These are phyloP conservation scores for Trimorus sp. DNA, from an alignment of 2,888 invertebrate species.

Conservation along the genomic window DNA sequence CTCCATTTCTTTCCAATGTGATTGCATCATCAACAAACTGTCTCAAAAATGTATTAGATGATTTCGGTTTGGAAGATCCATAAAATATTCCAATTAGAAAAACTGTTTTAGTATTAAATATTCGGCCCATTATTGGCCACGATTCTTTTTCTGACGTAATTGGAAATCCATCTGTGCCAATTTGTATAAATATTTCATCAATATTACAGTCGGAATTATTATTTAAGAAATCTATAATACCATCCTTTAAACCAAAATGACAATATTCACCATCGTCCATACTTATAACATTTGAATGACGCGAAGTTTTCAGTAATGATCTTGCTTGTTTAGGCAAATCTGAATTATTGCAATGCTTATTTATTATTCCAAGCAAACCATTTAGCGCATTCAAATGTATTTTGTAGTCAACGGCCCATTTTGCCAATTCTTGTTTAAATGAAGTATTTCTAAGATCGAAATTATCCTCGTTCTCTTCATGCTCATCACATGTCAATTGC, in stretches of 20 bases:
- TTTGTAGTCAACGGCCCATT: too few relatives aligned
- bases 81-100: slow-evolving; percentile 3
- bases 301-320: neutral
- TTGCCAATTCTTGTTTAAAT: too few relatives aligned
- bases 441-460: too few relatives aligned
- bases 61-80: neutral
- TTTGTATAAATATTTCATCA: slow-evolving; percentile 11
- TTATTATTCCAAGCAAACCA: too few relatives aligned
- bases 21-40: slow-evolving; percentile 4
- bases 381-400: too few relatives aligned
- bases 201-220: neutral
- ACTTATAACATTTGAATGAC: neutral
- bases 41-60: slow-evolving; percentile 4
- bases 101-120: slow-evolving; percentile 1
- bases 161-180: slow-evolving; percentile 13
- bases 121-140: slow-evolving; percentile 10
- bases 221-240: slow-evolving; percentile 1
- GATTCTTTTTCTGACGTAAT: slow-evolving; percentile 8
- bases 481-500: neutral
- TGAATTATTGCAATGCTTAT: too few relatives aligned
- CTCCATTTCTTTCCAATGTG: neutral
- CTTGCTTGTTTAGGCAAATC: too few relatives aligned
- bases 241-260: slow-evolving; percentile 12
- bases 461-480: too few relatives aligned
- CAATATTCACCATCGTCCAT: slow-evolving; percentile 14